Base-by-base conservation (phyloP, 1,140 invertebrate genomes). In the Augochlora pura region DNA sequence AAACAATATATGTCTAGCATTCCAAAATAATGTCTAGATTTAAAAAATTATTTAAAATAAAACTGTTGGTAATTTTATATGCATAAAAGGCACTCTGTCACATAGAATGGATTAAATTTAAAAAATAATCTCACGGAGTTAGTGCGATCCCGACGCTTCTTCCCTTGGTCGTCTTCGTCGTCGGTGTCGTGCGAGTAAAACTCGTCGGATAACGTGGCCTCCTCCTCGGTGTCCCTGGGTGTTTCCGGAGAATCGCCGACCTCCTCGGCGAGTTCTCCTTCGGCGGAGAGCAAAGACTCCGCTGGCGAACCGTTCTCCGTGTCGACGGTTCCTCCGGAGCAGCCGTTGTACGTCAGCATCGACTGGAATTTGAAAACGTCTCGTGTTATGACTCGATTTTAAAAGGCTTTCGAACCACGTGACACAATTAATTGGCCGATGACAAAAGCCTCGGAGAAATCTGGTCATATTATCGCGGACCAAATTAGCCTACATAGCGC, bases 131-230 rank as follows among this genome's bases (percentile, higher is more conserved):
- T 86, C 65, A 90, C 88, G 49, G 88, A 88, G 64, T 81, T 87
- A 6, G 81, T 21, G 7, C 84, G 86, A 54, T 85, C 84, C 8
- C 86, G 76, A 27, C 86, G 85, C 49, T 77, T 84, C 76, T 87
- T 89, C 2, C 84, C 82, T 23, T 88, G 86, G 10, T 91, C 91
- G 6, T 91, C 90, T 1, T 93, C 92, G 25, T 93, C 92, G 23
- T 93, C 92, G 0, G 92, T 91, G 21, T 93, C 92, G 63, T 92
- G 91, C 0, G 91, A 91, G 74, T 92, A 93, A 85, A 93, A 92
- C 32, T 93, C 91, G 62, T 93, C 92, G 9, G 91, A 92, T 9
- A 91, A 80, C 18, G 89, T 90, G 0, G 91, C 89, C 39, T 91
- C 91, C 42, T 91, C 91, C 23, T 92, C 91, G 10, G 90, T 90